A percentile compares a stretch with the other conserved stretches of the same genome.
These are phyloP conservation scores for Clusia tigrina DNA, from an alignment of 2,888 invertebrate genomes.

Conservation along the genomic window DNA sequence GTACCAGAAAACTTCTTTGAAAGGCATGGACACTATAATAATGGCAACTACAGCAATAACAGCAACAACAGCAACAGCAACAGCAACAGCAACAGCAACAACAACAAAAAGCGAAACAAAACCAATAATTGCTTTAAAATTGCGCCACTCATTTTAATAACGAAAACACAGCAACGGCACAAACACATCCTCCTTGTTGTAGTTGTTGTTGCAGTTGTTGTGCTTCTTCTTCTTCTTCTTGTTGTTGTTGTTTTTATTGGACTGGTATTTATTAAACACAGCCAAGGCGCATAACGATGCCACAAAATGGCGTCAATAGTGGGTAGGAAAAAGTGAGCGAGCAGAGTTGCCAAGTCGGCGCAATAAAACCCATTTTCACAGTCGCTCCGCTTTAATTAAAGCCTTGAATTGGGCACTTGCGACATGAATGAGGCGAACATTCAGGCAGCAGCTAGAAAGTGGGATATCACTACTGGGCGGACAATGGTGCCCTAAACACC, in stretches of 20 bases:
- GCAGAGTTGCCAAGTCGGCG: neutral
- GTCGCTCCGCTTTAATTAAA: slow-evolving; percentile 2
- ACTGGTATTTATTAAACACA: slow-evolving; percentile 29
- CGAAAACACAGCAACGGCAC: slow-evolving; percentile 32
- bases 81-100: slow-evolving; percentile 38
- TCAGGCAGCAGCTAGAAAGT: too few relatives aligned
- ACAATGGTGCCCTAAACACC: neutral
- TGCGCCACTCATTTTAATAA: slow-evolving; percentile 57
- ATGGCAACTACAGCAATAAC: slow-evolving; percentile 36
- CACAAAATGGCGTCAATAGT: slow-evolving; percentile 49
- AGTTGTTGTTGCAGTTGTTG: slow-evolving; percentile 18
- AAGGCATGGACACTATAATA: slow-evolving; percentile 2
- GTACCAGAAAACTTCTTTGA: neutral
- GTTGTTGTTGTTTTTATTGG: slow-evolving; percentile 12
- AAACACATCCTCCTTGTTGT: slow-evolving; percentile 30
- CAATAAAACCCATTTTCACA: neutral
- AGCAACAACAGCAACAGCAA: slow-evolving; percentile 30
- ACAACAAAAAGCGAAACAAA: slow-evolving; percentile 36
- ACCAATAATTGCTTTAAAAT: slow-evolving; percentile 55
- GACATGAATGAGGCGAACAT: too few relatives aligned
- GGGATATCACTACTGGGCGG: too few relatives aligned
- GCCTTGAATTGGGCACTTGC: too few relatives aligned
- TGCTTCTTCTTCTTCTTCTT: slow-evolving; percentile 27
- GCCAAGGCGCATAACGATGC: slow-evolving; percentile 18
- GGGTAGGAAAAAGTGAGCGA: neutral